Base-by-base conservation (phyloP, 2,797 vertebrate genomes). In the Erethizon dorsatum region DNA sequence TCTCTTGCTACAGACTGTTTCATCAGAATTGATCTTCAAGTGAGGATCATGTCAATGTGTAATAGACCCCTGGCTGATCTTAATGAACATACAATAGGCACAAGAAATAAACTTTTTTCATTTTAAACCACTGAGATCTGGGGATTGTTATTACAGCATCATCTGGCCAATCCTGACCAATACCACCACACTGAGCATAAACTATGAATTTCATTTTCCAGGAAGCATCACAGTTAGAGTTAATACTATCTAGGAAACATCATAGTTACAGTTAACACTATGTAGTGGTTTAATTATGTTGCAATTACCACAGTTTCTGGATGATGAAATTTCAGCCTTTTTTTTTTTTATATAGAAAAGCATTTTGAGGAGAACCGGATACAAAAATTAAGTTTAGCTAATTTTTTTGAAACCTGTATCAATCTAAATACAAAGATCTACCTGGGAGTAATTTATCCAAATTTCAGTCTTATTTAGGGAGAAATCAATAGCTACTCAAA, bases 321-420 rank as follows among this genome's bases (percentile, higher is more conserved):
- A 88, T 61, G 67, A 82, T 41, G 14, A 85, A 37, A 89, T 87
- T 94, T 95, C 52, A 69, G 65, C 47, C 41, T 67, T 59, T 92
- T 52, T 47, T 50, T 83, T 63, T 83, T 47, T 50, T 83, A 56
- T 83, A 73, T 37, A 73, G 67, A 84, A 96, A 97, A 95, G 69
- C 56, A 37, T 82, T 82, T 65, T 88, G 50, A 94, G 41, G 37
- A 83, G 83, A 97, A 88, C 37, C 61, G 5, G 31, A 18, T 61
- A 73, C 61, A 88, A 92, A 91, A 89, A 78, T 65, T 31, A 33
- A 52, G 84, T 3, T 90, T 85, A 50, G 31, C 8, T 73, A 50
- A 56, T 67, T 78, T 28, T n/a, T 90, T 59, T 83, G 71, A 88
- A 91, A 71, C 13, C 12, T 37, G 5, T 45, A 37, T 85, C 89